A percentile compares a stretch with the other conserved stretches of the same genome.
phyloP scores from a whole-genome alignment of 2,888 invertebrate species.

The Marronus borbonicus region DNA sequence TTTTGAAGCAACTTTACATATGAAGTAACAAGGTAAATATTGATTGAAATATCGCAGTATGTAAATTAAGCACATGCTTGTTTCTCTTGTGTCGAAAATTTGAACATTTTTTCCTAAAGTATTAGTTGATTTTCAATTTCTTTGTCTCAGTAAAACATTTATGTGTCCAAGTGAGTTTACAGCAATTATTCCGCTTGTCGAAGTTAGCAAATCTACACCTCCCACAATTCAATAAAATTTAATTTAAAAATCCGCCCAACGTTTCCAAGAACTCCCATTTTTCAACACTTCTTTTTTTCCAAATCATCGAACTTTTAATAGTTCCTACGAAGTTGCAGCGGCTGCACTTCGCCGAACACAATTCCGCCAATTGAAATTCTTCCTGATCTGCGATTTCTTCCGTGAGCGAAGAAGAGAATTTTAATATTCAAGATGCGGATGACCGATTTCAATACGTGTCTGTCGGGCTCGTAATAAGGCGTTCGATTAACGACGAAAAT shows the following conservation, averaged over 20 bases:
- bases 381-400: not conserved
- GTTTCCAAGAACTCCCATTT: not conserved
- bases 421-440: constrained; percentile 3
- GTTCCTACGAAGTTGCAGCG: no score
- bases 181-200: not conserved
- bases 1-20: no score
- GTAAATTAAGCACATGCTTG: no score
- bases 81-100: no score
- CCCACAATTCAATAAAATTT: not conserved
- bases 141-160: no score
- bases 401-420: not conserved
- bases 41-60: no score
- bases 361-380: not conserved
- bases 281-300: no score
- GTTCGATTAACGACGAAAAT: constrained; percentile 5
- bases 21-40: no score
- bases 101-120: no score
- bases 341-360: not conserved
- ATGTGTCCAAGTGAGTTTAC: no score
- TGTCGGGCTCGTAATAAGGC: constrained; percentile 10
- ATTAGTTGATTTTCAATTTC: no score
- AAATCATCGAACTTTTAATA: no score
- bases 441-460: constrained; percentile 7
- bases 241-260: not conserved
- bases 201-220: not conserved